Evolutionary conservation across 1,140 invertebrate species (phyloP).

Genomic region (Pinna nobilis): DNA sequence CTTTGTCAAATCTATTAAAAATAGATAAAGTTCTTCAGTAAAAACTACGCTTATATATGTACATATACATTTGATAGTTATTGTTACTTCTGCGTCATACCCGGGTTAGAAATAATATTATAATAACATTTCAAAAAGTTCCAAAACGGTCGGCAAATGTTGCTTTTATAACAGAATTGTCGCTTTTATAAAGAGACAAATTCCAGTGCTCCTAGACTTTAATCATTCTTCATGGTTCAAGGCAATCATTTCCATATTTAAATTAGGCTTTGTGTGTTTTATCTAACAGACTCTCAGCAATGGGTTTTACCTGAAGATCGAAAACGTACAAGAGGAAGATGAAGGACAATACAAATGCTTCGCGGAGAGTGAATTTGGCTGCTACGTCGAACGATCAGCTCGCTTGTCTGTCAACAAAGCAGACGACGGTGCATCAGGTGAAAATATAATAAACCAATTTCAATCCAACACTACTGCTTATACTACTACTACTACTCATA

Average conservation of each 20-base stretch:
- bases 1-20: too few species aligned
- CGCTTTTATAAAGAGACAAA: neutral
- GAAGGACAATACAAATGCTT: constrained; percentile 89
- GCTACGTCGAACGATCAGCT: constrained; percentile 49
- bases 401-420: constrained; percentile 41
- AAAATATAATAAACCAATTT: neutral
- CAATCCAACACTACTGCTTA: neutral
- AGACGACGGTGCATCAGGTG: constrained; percentile 44
- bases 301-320: constrained; percentile 81
- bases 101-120: too few species aligned
- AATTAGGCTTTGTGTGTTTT: neutral
- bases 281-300: constrained; percentile 48
- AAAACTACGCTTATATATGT: too few species aligned
- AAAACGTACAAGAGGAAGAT: constrained; percentile 83
- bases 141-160: neutral
- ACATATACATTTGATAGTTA: too few species aligned
- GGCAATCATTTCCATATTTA: neutral
- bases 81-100: too few species aligned
- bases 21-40: too few species aligned
- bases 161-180: neutral
- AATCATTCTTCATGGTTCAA: neutral
- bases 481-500: neutral
- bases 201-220: neutral
- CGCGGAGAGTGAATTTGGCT: constrained; percentile 43
- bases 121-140: neutral